Percentiles rank a stretch among this genome's conserved stretches.
phyloP scores from a whole-genome alignment of 2,797 vertebrate genomes.

The Sus cebifrons region DNA sequence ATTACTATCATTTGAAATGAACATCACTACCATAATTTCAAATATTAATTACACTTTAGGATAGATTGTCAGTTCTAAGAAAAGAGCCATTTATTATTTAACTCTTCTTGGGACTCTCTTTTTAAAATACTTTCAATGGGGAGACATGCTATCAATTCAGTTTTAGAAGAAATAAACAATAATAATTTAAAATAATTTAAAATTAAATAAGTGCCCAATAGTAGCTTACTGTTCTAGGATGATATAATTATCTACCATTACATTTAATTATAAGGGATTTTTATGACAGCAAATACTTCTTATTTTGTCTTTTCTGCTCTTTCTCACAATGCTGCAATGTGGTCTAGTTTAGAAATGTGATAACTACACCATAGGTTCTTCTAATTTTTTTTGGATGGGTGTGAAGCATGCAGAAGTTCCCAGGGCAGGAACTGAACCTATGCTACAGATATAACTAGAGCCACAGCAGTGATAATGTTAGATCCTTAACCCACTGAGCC shows the following conservation, averaged over 20 bases:
- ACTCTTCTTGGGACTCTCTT: constrained; percentile 46
- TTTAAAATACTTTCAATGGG: constrained; percentile 44
- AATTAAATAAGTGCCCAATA: neutral
- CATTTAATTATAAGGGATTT: neutral
- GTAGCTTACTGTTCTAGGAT: neutral
- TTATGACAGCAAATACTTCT: constrained; percentile 5
- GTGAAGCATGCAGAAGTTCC: no score
- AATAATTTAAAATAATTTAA: constrained; percentile 43
- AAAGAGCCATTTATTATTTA: constrained; percentile 51
- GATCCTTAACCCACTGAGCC: no score
- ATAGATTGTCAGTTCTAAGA: constrained; percentile 61
- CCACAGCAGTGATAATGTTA: no score
- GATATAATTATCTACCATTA: constrained; percentile 18
- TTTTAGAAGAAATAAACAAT: constrained; percentile 39
- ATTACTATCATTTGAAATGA: constrained; percentile 68
- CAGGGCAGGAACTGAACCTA: no score
- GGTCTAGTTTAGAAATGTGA: neutral
- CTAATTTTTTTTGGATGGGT: no score
- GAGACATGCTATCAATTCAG: neutral
- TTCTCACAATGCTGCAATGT: neutral
- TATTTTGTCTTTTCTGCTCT: neutral
- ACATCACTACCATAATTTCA: constrained; percentile 56
- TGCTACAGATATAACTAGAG: no score
- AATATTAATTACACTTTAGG: constrained; percentile 62
- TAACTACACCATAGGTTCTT: neutral